phyloP scores from a whole-genome alignment of 2,888 invertebrate species.

The Drosophila atripex region DNA sequence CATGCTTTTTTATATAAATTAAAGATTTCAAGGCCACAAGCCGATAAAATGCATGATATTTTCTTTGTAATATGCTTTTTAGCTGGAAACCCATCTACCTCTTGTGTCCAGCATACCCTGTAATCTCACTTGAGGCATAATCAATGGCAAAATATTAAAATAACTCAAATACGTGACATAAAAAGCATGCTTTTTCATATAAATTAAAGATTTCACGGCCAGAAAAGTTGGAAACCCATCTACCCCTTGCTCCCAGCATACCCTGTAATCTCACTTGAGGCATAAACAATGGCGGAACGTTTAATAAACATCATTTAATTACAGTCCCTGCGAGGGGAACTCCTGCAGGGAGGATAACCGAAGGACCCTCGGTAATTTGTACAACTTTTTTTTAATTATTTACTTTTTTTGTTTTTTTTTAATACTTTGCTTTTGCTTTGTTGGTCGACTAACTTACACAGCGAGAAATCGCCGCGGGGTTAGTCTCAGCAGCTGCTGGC shows the following conservation, averaged over 20 bases:
- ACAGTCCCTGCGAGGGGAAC: conserved; percentile 43
- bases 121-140: background rate
- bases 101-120: conserved; percentile 2
- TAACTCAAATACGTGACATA: background rate
- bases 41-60: no score
- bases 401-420: conserved; percentile 48
- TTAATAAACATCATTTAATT: conserved; percentile 77
- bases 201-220: background rate
- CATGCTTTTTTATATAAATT: background rate
- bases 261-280: conserved; percentile 1
- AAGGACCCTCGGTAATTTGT: conserved; percentile 55
- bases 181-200: background rate
- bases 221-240: no score
- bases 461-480: conserved; percentile 34
- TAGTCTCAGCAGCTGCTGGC: conserved; percentile 51
- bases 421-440: background rate
- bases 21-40: background rate
- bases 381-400: conserved; percentile 67
- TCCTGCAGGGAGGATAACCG: conserved; percentile 9
- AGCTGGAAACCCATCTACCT: background rate
- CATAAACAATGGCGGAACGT: conserved; percentile 37
- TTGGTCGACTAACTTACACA: conserved; percentile 34
- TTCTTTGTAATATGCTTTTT: no score
- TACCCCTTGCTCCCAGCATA: background rate
- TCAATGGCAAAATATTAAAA: conserved; percentile 50